Percentiles rank a stretch among this genome's conserved stretches.
phyloP scores from a whole-genome alignment of 2,797 vertebrate species.

The Eurystomus glaucurus region DNA sequence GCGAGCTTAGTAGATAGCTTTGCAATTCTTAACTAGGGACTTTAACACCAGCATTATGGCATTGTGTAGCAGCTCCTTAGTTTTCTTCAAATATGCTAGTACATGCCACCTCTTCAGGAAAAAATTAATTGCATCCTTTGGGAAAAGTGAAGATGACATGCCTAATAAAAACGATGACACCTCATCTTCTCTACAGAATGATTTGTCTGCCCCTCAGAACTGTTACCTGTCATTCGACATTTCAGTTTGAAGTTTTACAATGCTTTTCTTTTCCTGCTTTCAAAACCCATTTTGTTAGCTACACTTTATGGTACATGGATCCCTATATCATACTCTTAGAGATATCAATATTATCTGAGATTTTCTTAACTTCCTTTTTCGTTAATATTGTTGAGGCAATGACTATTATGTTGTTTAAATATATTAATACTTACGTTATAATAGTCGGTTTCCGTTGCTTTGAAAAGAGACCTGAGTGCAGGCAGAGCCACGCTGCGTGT shows the following conservation, averaged over 20 bases:
- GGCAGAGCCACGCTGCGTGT: background rate
- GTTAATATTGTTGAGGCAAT: background rate
- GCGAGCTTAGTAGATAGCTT: background rate
- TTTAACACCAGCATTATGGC: background rate
- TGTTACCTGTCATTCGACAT: background rate
- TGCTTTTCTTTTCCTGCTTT: conserved; percentile 6
- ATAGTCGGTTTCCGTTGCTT: background rate
- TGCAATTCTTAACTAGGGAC: background rate
- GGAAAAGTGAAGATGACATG: background rate
- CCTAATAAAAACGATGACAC: background rate
- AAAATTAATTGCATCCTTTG: background rate
- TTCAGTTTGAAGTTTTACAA: background rate
- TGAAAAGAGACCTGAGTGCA: background rate
- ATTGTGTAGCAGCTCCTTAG: background rate
- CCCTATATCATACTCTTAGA: background rate
- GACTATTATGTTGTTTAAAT: background rate
- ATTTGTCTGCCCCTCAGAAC: background rate
- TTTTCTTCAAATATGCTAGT: background rate
- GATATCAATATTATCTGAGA: background rate
- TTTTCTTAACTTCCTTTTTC: background rate
- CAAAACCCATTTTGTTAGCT: conserved; percentile 1
- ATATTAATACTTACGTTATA: background rate
- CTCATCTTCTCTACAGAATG: background rate
- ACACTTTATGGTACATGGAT: background rate
- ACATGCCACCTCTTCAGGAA: background rate